Conservation (phyloP, 1,140 invertebrate genomes). For the Sarcophaga peregrina region DNA sequence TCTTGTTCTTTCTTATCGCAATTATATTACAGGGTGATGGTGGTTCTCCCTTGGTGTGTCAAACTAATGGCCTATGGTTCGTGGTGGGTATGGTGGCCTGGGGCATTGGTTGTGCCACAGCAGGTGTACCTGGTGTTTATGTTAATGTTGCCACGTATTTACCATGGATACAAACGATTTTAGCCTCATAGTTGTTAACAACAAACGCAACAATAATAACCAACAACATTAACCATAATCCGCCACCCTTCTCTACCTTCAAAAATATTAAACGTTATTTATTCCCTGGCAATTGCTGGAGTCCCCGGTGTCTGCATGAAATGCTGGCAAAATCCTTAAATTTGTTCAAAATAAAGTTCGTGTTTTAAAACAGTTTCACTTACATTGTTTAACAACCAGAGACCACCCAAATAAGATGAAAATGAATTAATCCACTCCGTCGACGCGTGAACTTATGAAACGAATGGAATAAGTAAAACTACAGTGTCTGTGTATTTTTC, state of each 20-base stretch:
- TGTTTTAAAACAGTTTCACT: background rate
- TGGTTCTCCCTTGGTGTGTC: slow-evolving; percentile 79
- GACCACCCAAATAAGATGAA: background rate
- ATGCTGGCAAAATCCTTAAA: background rate
- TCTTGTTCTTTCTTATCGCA: background rate
- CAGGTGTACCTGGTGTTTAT: slow-evolving; percentile 76
- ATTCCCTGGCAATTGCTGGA: background rate
- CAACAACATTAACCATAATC: background rate
- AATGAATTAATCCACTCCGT: background rate
- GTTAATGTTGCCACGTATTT: slow-evolving; percentile 74
- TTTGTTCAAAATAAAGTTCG: background rate
- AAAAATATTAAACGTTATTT: background rate
- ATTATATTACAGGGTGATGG: slow-evolving; percentile 75
- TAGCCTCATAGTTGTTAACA: slow-evolving; percentile 48
- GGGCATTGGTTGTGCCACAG: slow-evolving; percentile 77
- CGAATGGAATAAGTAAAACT: too few species aligned
- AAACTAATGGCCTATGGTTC: slow-evolving; percentile 71
- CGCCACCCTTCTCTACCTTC: background rate
- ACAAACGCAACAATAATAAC: background rate
- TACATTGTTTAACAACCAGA: background rate
- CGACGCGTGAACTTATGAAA: background rate
- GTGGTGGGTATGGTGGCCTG: slow-evolving; percentile 78
- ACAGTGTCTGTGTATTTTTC: too few species aligned
- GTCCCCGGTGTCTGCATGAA: background rate
- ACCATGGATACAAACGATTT: slow-evolving; percentile 72